A percentile compares a stretch with the other conserved stretches of the same genome.
These are phyloP conservation scores for Hirtodrosophila trivittata DNA, from an alignment of 2,888 invertebrate species.

Conservation along the genomic window DNA sequence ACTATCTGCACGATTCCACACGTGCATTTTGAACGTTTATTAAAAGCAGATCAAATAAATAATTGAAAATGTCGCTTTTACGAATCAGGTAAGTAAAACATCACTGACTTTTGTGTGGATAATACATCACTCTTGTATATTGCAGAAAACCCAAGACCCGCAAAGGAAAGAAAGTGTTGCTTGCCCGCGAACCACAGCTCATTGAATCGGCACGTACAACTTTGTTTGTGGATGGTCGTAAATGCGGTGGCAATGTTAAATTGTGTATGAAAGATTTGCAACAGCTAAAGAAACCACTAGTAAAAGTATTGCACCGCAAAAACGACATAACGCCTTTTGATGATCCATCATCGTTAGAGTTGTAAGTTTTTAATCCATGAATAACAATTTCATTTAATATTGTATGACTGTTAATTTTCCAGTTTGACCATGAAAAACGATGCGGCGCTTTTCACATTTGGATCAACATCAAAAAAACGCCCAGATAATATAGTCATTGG, in stretches of 20 bases:
- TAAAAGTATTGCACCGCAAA: conserved; percentile 89
- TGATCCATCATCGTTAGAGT: conserved; percentile 92
- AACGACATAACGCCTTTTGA: conserved; percentile 97
- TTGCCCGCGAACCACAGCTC: conserved; percentile 93
- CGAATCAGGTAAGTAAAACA: conserved; percentile 75
- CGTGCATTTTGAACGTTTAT: conserved; percentile 60
- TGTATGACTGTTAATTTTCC: conserved; percentile 19
- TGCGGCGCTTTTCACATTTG: conserved; percentile 94
- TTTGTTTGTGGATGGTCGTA: conserved; percentile 93
- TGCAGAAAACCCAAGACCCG: conserved; percentile 94
- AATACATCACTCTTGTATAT: conserved; percentile 45
- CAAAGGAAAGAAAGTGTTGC: conserved; percentile 92
- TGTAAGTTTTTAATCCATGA: conserved; percentile 85
- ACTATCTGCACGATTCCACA: conserved; percentile 44
- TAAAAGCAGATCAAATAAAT: conserved; percentile 23
- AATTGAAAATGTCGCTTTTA: conserved; percentile 79
- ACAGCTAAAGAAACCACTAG: conserved; percentile 93
- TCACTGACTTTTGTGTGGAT: background rate
- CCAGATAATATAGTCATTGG: conserved; percentile 96
- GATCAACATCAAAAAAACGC: conserved; percentile 96
- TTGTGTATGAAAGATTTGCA: conserved; percentile 93
- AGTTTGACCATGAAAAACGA: conserved; percentile 92
- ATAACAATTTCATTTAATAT: conserved; percentile 84
- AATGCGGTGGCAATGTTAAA: conserved; percentile 88
- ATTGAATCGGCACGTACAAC: conserved; percentile 94